A percentile compares a stretch with the other conserved stretches of the same genome.
Conservation (phyloP, 1,140 invertebrate species). For the Bombus huntii region DNA sequence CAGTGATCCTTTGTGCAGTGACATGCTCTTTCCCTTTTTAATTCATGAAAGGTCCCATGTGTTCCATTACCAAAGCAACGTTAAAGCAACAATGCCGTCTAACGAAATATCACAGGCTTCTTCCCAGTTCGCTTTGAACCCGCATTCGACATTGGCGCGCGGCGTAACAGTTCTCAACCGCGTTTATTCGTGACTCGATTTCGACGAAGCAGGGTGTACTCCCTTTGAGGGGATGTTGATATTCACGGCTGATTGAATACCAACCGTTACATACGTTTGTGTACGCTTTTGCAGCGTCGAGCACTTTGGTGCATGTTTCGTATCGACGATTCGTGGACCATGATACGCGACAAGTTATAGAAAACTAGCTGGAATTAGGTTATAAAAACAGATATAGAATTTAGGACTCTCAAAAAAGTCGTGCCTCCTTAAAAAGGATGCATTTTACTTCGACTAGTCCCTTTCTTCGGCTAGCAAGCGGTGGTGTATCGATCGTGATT, state of each 20-base stretch:
- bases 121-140: neutral
- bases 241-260: constrained; percentile 14
- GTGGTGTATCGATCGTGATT: constrained; percentile 5
- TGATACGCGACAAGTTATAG: neutral
- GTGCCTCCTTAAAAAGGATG: neutral
- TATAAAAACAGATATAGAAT: neutral
- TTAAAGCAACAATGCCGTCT: neutral
- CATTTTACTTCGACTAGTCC: neutral
- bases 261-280: neutral
- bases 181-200: constrained; percentile 21
- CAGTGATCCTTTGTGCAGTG: neutral
- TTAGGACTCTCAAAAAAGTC: neutral
- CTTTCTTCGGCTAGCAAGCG: neutral
- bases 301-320: neutral
- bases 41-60: neutral
- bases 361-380: neutral
- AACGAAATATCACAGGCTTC: constrained; percentile 9
- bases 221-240: constrained; percentile 20
- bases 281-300: neutral
- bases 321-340: neutral
- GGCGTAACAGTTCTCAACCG: neutral
- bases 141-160: neutral
- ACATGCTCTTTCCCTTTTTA: no score
- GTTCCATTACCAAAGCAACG: neutral
- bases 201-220: neutral